Conservation (phyloP, 2,888 invertebrate species). For the Andrena chrysosceles region DNA sequence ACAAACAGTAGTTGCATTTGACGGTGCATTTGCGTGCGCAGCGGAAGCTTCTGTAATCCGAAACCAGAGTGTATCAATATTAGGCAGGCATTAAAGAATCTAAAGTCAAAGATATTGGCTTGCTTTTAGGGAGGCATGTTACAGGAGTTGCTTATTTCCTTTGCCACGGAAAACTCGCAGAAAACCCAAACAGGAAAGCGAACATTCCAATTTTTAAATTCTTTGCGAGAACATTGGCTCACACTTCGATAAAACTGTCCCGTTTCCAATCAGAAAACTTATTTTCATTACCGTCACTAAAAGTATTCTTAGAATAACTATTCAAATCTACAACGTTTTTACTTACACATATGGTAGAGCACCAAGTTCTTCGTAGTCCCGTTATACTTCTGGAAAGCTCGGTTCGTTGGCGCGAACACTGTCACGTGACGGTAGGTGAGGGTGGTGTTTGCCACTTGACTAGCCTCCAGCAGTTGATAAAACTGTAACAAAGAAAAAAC, state of each 20-base stretch:
- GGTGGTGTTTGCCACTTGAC: conserved; percentile 90
- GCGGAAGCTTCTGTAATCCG: conserved; percentile 15
- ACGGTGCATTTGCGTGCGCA: not conserved
- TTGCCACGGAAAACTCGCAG: not conserved
- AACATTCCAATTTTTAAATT: not conserved
- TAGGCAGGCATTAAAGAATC: conserved; percentile 23
- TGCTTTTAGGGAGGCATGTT: not conserved
- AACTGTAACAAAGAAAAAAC: conserved; percentile 88
- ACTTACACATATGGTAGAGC: conserved; percentile 94
- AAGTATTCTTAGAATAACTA: too few relatives aligned
- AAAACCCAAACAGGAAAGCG: not conserved
- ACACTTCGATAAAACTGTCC: too few relatives aligned
- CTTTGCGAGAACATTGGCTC: too few relatives aligned
- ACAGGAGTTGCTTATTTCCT: not conserved
- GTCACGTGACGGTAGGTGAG: conserved; percentile 91
- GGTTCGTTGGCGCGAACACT: conserved; percentile 95
- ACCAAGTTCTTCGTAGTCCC: conserved; percentile 88
- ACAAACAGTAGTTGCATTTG: not conserved
- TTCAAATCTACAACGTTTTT: conserved; percentile 1
- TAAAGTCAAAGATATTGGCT: conserved; percentile 8
- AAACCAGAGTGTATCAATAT: conserved; percentile 21
- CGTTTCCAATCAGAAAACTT: too few relatives aligned
- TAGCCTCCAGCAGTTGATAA: conserved; percentile 90
- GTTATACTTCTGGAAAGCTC: conserved; percentile 92
- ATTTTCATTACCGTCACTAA: too few relatives aligned